Evolutionary conservation across 2,888 invertebrate genomes (phyloP), one percentile per base, ranked within the genome.

Genomic region (Odontothrips loti): DNA sequence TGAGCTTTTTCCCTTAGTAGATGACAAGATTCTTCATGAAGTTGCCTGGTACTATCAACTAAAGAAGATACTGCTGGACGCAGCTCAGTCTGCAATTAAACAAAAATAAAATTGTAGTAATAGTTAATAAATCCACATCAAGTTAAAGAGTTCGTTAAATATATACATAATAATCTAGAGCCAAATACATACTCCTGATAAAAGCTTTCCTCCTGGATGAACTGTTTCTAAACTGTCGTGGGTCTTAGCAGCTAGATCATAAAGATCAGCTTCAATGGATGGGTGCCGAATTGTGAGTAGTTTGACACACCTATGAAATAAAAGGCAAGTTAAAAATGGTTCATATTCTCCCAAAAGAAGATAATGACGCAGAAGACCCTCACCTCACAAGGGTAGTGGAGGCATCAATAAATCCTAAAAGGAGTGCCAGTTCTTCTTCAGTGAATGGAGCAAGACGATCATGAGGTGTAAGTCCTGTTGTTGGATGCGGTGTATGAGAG

Each of bases 381-480:
- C 93, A 94, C 88, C 96, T 95, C n/a, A 96, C 94, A n/a, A 97
- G 90, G 0, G 93, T 93, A 82, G 94, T 94, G 80, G 95, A 91
- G 48, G 94, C 93, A 86, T 97, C 96, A 34, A 97, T 93, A 85
- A 97, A 92, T 78, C 92, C 92, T 9, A 95, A 89, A 1, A 97
- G 88, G 80, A 93, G 90, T 11, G 90, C 89, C 84, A 91, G 90
- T 87, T 96, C 96, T 11, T 94, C 93, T 1, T 91, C 89, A 79
- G 86, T 86, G 79, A 85, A 84, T 58, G 84, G 83, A 20, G 83
- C 83, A 20, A 82, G 81, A 80, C 83, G 82, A 80, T 84, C 82
- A 79, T 83, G 79, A 82, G 81, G 80, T 80, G 82, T 82, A 84
- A 87, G 90, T 84, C 87, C 91, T 47, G 82, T 82, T 27, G 81